Evolutionary conservation across 1,140 invertebrate species (phyloP).

Genomic region (Pseudomyrmex pallidus): DNA sequence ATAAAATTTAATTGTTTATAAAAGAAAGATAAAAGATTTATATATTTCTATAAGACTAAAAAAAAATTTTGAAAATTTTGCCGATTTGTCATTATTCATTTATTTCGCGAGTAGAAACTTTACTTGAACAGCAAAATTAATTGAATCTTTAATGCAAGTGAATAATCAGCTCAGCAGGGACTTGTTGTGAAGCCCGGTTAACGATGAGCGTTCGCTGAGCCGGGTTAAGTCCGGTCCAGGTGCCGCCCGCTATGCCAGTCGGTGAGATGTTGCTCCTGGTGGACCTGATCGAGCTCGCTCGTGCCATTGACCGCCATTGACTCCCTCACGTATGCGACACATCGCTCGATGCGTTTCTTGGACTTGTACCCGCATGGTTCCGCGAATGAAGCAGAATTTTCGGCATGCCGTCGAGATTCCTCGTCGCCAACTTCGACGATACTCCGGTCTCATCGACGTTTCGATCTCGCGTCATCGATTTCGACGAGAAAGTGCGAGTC

Average conservation of each 20-base stretch:
- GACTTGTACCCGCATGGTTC: conserved; percentile 38
- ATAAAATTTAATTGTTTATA: background rate
- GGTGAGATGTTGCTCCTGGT: conserved; percentile 79
- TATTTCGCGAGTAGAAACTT: background rate
- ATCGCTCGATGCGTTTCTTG: conserved; percentile 61
- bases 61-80: background rate
- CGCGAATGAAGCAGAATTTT: conserved; percentile 39
- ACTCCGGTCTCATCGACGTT: background rate
- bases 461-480: background rate
- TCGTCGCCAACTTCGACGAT: background rate
- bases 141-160: background rate
- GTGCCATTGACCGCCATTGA: conserved; percentile 85
- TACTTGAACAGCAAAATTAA: background rate
- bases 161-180: conserved; percentile 12
- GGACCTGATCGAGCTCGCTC: conserved; percentile 82
- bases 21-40: background rate
- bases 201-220: conserved; percentile 71
- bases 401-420: background rate
- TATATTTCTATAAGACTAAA: too few species aligned
- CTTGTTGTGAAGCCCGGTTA: conserved; percentile 71
- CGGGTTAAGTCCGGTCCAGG: conserved; percentile 76
- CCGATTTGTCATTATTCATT: background rate
- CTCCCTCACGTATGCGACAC: conserved; percentile 80
- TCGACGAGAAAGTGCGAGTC: background rate
- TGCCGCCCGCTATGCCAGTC: conserved; percentile 75